Conservation (phyloP, 1,140 invertebrate genomes). For the Hyles euphorbiae region DNA sequence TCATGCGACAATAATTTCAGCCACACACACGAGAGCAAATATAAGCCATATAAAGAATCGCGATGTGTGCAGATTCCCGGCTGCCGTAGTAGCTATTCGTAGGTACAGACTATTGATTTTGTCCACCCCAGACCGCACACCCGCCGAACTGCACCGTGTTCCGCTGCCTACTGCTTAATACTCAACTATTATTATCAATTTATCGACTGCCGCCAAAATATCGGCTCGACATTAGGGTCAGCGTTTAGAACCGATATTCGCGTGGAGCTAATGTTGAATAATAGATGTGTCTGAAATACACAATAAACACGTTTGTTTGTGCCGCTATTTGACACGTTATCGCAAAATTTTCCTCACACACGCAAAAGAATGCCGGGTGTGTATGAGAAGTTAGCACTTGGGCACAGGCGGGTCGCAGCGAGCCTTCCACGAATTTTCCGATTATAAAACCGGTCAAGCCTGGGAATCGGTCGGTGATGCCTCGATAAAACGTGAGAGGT, state of each 20-base stretch:
- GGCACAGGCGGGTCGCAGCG: slow-evolving; percentile 21
- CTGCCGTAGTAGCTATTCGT: slow-evolving; percentile 57
- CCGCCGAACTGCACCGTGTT: slow-evolving; percentile 49
- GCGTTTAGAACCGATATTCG: not conserved
- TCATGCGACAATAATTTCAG: slow-evolving; percentile 41
- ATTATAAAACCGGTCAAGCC: slow-evolving; percentile 45
- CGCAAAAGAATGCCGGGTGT: slow-evolving; percentile 20
- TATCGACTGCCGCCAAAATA: not conserved
- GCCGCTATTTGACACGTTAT: slow-evolving; percentile 5
- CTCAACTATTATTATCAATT: slow-evolving; percentile 47
- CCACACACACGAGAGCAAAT: slow-evolving; percentile 35
- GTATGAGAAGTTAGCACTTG: slow-evolving; percentile 20
- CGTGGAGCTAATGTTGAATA: not conserved
- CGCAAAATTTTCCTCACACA: slow-evolving; percentile 25
- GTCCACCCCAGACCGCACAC: slow-evolving; percentile 62
- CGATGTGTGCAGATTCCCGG: slow-evolving; percentile 59
- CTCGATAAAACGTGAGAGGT: slow-evolving; percentile 37
- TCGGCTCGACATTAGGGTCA: too few species aligned
- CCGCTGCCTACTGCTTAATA: slow-evolving; percentile 49
- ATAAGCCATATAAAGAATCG: slow-evolving; percentile 59
- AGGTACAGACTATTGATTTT: slow-evolving; percentile 70
- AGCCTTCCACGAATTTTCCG: slow-evolving; percentile 55
- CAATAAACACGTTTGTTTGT: not conserved
- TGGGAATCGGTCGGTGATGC: slow-evolving; percentile 31
- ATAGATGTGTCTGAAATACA: not conserved